These are phyloP conservation scores for Panthera leo DNA, from an alignment of 2,113 vertebrate genomes.

Conservation along the genomic window DNA sequence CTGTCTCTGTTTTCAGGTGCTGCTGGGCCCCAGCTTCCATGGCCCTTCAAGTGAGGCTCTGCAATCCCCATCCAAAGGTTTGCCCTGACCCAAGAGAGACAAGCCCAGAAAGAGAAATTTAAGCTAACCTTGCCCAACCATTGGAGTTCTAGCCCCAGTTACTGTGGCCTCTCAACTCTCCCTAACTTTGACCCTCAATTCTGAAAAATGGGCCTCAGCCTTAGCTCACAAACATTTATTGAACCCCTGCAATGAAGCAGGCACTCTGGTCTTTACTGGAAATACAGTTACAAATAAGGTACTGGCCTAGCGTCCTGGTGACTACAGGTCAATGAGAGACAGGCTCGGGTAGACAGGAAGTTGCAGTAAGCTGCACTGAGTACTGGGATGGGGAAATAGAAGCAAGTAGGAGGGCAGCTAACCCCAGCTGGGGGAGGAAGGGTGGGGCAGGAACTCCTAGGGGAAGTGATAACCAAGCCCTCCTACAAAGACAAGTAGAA, in stretches of 20 bases:
- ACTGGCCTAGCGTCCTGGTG: background rate
- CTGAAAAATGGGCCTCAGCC: background rate
- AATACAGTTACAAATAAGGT: background rate
- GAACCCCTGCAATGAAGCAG: background rate
- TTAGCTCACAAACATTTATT: background rate
- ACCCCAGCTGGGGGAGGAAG: background rate
- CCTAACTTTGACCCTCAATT: background rate
- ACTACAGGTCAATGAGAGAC: background rate
- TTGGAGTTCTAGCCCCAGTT: background rate
- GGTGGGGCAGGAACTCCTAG: background rate
- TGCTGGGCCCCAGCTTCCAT: background rate
- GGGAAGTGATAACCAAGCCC: slow-evolving; percentile 9
- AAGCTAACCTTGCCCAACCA: background rate
- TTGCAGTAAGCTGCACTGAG: background rate
- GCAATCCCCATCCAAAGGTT: background rate
- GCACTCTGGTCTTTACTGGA: background rate
- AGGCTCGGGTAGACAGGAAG: background rate
- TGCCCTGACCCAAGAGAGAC: background rate
- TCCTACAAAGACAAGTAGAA: background rate
- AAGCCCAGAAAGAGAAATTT: background rate
- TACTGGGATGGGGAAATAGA: slow-evolving; percentile 38
- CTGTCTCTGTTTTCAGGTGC: background rate
- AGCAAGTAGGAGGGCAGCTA: background rate
- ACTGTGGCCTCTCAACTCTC: background rate
- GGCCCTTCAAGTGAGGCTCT: background rate